Conservation (phyloP, 2,888 invertebrate genomes). For the Pheosia gnoma region DNA sequence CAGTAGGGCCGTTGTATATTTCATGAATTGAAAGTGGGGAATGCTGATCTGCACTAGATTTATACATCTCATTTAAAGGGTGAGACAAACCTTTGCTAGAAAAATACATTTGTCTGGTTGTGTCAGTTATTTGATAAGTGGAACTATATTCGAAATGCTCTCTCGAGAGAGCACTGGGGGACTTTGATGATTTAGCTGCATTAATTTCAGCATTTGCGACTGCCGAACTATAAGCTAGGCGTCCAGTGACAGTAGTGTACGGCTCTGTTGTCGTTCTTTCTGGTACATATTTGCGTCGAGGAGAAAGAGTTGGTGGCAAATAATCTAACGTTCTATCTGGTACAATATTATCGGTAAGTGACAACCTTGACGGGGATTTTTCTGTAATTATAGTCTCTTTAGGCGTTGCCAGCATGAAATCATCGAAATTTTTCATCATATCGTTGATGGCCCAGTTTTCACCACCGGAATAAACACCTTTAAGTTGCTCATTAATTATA, state of each 20-base stretch:
- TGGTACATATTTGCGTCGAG: constrained; percentile 83
- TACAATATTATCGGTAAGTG: constrained; percentile 84
- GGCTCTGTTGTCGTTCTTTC: constrained; percentile 85
- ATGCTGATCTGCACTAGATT: constrained; percentile 79
- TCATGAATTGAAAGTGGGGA: constrained; percentile 87
- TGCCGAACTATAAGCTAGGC: constrained; percentile 87
- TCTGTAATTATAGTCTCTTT: constrained; percentile 78
- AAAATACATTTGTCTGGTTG: constrained; percentile 69
- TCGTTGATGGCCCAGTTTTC: constrained; percentile 89
- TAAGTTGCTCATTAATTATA: constrained; percentile 87
- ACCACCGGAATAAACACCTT: constrained; percentile 86
- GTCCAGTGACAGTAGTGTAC: constrained; percentile 86
- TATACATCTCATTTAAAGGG: constrained; percentile 79
- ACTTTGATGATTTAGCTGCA: constrained; percentile 79
- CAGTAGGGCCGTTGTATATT: constrained; percentile 83
- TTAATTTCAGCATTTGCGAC: constrained; percentile 86
- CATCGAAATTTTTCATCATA: constrained; percentile 86
- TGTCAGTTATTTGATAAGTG: constrained; percentile 76
- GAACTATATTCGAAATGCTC: constrained; percentile 85
- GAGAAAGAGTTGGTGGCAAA: constrained; percentile 82
- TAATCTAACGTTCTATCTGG: constrained; percentile 87
- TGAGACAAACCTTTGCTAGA: constrained; percentile 65
- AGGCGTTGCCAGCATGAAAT: constrained; percentile 81
- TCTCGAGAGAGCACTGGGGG: constrained; percentile 81
- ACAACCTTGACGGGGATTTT: constrained; percentile 86